phyloP scores from a whole-genome alignment of 2,113 vertebrate genomes.

The Tragelaphus scriptus region DNA sequence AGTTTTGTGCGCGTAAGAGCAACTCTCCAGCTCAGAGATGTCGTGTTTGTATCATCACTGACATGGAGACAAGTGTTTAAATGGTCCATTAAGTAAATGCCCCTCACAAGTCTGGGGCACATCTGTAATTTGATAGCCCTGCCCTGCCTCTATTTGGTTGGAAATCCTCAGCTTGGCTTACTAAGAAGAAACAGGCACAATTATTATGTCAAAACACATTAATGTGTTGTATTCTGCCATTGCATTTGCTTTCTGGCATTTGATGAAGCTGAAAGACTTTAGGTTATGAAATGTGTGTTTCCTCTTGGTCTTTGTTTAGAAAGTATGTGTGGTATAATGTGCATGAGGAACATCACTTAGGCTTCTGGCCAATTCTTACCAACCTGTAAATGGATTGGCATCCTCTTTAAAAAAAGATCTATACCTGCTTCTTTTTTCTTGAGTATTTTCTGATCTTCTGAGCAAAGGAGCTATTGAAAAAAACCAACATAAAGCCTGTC shows the following conservation, averaged over 20 bases:
- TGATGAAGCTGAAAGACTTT: conserved; percentile 38
- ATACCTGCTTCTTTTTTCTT: not conserved
- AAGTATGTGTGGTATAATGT: not conserved
- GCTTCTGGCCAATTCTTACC: not conserved
- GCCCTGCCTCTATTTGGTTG: not conserved
- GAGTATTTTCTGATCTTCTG: conserved; percentile 2
- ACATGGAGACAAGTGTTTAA: conserved; percentile 62
- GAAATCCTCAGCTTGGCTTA: conserved; percentile 22
- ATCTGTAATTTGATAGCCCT: conserved; percentile 53
- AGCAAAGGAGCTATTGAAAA: conserved; percentile 16
- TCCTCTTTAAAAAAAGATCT: not conserved
- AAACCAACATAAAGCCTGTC: not conserved
- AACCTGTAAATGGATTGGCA: not conserved
- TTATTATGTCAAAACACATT: not conserved
- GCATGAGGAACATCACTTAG: not conserved
- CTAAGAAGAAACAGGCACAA: not conserved
- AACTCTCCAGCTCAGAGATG: conserved; percentile 59
- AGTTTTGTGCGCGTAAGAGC: not conserved
- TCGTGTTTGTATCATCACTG: conserved; percentile 32
- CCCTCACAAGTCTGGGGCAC: conserved; percentile 15
- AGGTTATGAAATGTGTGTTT: conserved; percentile 37
- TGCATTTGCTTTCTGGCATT: conserved; percentile 32
- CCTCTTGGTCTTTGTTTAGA: conserved; percentile 26
- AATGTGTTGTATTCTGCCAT: not conserved
- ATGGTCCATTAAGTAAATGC: conserved; percentile 56